These are phyloP conservation scores for Nesogale talazaci DNA, from an alignment of 2,113 vertebrate species.

Conservation along the genomic window DNA sequence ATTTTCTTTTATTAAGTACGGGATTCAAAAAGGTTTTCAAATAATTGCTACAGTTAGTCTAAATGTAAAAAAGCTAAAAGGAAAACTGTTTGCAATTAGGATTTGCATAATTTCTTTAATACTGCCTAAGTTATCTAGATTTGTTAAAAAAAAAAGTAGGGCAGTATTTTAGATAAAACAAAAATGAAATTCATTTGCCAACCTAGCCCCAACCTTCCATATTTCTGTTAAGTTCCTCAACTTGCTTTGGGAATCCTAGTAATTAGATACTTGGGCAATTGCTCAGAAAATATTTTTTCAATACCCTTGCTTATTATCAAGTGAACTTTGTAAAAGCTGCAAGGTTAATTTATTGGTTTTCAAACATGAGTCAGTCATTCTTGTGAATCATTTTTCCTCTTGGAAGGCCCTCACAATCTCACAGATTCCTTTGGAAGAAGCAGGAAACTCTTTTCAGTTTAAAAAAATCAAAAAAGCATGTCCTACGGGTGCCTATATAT, in stretches of 20 bases:
- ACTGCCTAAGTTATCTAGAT: constrained; percentile 68
- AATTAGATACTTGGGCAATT: constrained; percentile 78
- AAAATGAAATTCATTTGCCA: constrained; percentile 80
- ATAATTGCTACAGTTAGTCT: constrained; percentile 75
- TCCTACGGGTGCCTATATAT: constrained; percentile 64
- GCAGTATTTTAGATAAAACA: constrained; percentile 70
- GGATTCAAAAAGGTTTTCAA: constrained; percentile 76
- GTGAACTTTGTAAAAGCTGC: constrained; percentile 77
- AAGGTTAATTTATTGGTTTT: constrained; percentile 78
- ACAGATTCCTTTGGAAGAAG: constrained; percentile 75
- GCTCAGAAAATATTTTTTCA: constrained; percentile 73
- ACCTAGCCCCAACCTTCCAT: constrained; percentile 67
- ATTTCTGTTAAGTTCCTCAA: constrained; percentile 73
- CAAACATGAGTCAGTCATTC: constrained; percentile 77
- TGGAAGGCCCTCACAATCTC: constrained; percentile 72
- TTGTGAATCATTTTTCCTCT: constrained; percentile 79
- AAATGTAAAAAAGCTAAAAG: constrained; percentile 76
- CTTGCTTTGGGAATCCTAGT: constrained; percentile 71
- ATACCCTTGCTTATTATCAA: constrained; percentile 78
- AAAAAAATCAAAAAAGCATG: constrained; percentile 68
- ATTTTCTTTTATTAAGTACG: constrained; percentile 71
- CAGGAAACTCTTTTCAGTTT: constrained; percentile 78
- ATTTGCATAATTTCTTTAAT: constrained; percentile 73
- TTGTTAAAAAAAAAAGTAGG: constrained; percentile 78
- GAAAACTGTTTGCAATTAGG: constrained; percentile 75